Base-by-base conservation (phyloP, 2,888 invertebrate genomes). In the Dorcus parallelipipedus region DNA sequence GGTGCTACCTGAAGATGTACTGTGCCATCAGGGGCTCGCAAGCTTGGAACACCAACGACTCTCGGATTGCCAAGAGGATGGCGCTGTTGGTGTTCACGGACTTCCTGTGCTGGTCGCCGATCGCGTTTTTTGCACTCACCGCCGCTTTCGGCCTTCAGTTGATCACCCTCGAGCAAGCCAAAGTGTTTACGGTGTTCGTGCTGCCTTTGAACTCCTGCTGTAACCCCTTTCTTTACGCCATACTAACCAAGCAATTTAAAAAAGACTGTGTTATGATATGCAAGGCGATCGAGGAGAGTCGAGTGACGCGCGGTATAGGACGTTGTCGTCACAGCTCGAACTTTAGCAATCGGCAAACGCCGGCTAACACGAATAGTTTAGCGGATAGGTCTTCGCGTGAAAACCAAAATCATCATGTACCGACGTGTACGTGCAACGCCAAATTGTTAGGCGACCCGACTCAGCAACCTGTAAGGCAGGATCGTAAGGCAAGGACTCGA, bases 31-130 rank as follows among this genome's bases (percentile, higher is more conserved):
- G 96, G n/a, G 96, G 96, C 58, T 95, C 95, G 67, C 91, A 94
- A 76, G 95, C 95, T 0, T 97, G 97, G 97, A 97, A 97, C 78
- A 95, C 95, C 3, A 97, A 97, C 78, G 97, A 97, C 78, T 95
- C 95, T 8, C 84, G 96, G 54, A 95, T 97, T 68, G 97, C 97
- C 45, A 96, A 96, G 78, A 84, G 96, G 42, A 97, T 97, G 97
- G 96, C 97, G 0, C 80, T 98, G 45, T 83, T 98, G 56, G 97
- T 98, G 2, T 96, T 97, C 77, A 98, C 97, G 0, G 97, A 98
- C 78, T 95, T 98, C 73, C 82, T 97, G 49, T 98, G 97, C 81
- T 98, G 97, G 97, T 94, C 96, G 3, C 98, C 98, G 0, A 96
- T 97, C 63, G 95, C 97, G 1, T 95, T 97, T 79, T 94, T 95